phyloP scores from a whole-genome alignment of 2,113 vertebrate genomes.

The Cariama cristata region DNA sequence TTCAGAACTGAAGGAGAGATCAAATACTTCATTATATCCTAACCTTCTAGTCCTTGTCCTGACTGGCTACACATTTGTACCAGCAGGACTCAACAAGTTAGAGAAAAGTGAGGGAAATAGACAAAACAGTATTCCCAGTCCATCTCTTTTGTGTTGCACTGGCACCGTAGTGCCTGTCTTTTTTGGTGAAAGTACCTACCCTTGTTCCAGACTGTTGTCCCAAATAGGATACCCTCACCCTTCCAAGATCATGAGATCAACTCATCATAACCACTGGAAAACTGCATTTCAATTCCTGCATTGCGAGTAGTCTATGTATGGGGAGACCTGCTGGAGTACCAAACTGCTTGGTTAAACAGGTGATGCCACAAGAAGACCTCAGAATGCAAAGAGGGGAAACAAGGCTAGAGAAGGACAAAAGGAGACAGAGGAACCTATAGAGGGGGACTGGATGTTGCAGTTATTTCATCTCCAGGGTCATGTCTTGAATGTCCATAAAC shows the following conservation, averaged over 20 bases:
- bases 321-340: background rate
- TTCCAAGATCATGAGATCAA: background rate
- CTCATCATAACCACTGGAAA: background rate
- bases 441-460: background rate
- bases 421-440: background rate
- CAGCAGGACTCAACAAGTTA: background rate
- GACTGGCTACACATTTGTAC: background rate
- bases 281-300: background rate
- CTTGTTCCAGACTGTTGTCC: background rate
- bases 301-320: background rate
- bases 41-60: background rate
- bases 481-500: background rate
- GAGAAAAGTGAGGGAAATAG: background rate
- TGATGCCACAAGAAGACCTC: background rate
- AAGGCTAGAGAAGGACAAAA: background rate
- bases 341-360: background rate
- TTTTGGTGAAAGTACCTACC: background rate
- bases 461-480: background rate
- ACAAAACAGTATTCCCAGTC: background rate
- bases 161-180: background rate
- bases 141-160: background rate
- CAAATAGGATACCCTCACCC: background rate
- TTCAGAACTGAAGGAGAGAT: background rate
- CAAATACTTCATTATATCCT: background rate
- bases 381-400: background rate